Base-by-base conservation (phyloP, 2,113 vertebrate genomes). In the Cyanistes caeruleus region DNA sequence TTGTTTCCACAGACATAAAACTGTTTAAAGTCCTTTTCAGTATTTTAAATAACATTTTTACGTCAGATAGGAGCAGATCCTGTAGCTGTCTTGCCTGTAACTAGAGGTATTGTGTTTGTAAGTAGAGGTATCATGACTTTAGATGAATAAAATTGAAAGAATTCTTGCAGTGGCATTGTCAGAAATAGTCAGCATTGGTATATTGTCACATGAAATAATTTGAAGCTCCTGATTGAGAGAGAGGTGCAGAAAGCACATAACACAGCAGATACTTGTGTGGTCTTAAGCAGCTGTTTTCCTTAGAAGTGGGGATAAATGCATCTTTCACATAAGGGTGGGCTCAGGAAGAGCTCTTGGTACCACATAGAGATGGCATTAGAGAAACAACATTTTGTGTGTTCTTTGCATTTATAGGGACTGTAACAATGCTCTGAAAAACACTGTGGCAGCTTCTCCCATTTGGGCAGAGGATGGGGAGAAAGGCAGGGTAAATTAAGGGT, bases 301-400 rank as follows among this genome's bases (percentile, higher is more conserved):
- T 79, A 14, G 7, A 46, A 39, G 4, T 52, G 30, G 27, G 52
- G 0, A 0, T 64, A 74, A 78, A 17, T 48, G 10, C 17, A 0
- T 51, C 7, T 73, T 48, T 72, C 16, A 10, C 9, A 2, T 2
- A 28, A 49, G 19, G 19, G 52, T 75, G 23, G n/a, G 31, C 33
- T 89, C 4, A 0, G 28, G 51, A 20, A 25, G 37, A 22, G 23
- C 7, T 24, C 11, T 43, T 23, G 35, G 15, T 46, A 4, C 20
- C 9, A 6, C 10, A 1, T 11, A 6, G 5, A 15, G 11, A 10
- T 7, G 1, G 10, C 23, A 15, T 69, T 52, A 31, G 17, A 20
- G 25, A 63, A 89, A 18, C 7, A 21, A 5, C 11, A 11, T 60
- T 75, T 79, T 53, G 15, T 39, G 28, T 30, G 13, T 28, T 70